phyloP scores from a whole-genome alignment of 2,888 invertebrate genomes.

The Drosophila mettleri region DNA sequence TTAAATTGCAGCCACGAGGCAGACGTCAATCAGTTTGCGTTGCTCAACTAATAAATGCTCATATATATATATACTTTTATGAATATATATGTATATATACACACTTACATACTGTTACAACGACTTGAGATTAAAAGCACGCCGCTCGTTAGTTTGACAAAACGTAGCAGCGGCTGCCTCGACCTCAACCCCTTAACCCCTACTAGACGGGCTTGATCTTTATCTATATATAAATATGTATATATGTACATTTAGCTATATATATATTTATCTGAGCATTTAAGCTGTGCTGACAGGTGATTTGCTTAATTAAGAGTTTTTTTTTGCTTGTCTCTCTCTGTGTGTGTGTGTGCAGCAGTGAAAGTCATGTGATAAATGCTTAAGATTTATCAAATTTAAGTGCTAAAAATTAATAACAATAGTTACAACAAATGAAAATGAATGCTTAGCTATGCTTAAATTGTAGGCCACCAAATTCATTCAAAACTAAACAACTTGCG shows the following conservation, averaged over 20 bases:
- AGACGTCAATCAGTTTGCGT: constrained; percentile 80
- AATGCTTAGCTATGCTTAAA: not conserved
- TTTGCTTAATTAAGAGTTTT: constrained; percentile 40
- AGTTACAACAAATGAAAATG: constrained; percentile 1
- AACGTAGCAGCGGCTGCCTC: constrained; percentile 38
- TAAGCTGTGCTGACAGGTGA: constrained; percentile 50
- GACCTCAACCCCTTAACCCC: constrained; percentile 63
- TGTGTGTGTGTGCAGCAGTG: constrained; percentile 10
- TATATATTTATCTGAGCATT: constrained; percentile 24
- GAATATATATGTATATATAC: constrained; percentile 7
- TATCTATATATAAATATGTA: constrained; percentile 31
- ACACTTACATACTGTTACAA: constrained; percentile 11
- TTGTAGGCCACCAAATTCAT: not conserved
- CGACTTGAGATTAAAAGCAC: constrained; percentile 69
- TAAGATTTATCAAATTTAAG: constrained; percentile 12
- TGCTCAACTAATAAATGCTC: constrained; percentile 56
- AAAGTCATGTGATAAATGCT: constrained; percentile 27
- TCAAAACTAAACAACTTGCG: not conserved
- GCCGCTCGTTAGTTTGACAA: constrained; percentile 59
- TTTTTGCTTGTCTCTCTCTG: not conserved
- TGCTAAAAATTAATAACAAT: constrained; percentile 16
- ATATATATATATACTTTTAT: constrained; percentile 15
- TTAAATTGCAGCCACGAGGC: constrained; percentile 80
- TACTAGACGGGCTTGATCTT: constrained; percentile 54
- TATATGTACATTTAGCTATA: not conserved